These are phyloP conservation scores for Zaprionus davidi DNA, from an alignment of 1,140 invertebrate species.

Conservation along the genomic window DNA sequence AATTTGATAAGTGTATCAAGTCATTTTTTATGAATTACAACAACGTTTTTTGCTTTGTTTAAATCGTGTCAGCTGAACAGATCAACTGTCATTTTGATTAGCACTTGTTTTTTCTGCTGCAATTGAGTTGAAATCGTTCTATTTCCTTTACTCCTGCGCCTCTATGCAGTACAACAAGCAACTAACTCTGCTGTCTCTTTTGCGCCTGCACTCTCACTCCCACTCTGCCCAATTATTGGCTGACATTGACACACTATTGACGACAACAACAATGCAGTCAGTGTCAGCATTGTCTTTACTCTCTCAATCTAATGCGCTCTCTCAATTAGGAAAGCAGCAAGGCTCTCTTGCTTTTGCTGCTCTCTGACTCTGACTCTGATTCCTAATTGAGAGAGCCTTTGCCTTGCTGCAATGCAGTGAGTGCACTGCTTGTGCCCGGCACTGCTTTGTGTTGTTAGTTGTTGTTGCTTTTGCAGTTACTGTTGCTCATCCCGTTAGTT, in stretches of 20 bases:
- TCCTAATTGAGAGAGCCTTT: too few relatives aligned
- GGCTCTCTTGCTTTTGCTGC: too few relatives aligned
- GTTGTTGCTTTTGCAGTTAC: neutral
- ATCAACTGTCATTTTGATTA: neutral
- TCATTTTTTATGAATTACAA: slow-evolving; percentile 7
- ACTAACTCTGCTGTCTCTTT: neutral
- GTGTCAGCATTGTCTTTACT: neutral
- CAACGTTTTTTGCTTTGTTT: neutral
- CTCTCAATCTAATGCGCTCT: neutral
- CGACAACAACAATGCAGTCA: neutral
- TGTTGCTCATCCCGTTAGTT: neutral
- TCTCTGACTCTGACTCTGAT: too few relatives aligned
- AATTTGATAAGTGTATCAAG: slow-evolving; percentile 7
- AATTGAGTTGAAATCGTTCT: neutral
- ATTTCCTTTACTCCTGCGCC: neutral
- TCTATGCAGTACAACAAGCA: neutral
- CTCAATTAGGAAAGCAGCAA: neutral
- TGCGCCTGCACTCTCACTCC: neutral
- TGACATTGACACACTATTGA: neutral
- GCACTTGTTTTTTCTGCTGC: neutral
- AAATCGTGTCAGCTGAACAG: neutral
- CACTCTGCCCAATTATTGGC: neutral
- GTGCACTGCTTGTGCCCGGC: neutral
- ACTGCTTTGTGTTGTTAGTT: too few relatives aligned
- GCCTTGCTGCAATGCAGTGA: neutral